phyloP scores from a whole-genome alignment of 2,888 invertebrate species.

The Synanthedon andrenaeformis region DNA sequence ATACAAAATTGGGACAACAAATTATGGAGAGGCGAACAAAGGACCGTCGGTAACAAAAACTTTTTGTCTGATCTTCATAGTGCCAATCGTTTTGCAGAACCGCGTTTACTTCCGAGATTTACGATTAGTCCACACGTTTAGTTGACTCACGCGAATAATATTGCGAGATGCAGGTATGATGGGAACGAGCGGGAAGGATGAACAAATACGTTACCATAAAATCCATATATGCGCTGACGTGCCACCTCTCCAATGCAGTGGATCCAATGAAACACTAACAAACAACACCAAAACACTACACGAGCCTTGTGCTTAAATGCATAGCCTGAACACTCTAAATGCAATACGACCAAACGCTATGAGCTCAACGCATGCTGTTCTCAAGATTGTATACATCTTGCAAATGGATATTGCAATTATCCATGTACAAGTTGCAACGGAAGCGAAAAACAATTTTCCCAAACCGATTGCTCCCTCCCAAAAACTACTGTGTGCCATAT shows the following conservation, averaged over 20 bases:
- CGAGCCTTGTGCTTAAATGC: slow-evolving; percentile 59
- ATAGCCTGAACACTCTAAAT: slow-evolving; percentile 64
- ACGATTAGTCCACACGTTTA: slow-evolving; percentile 58
- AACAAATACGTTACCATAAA: slow-evolving; percentile 64
- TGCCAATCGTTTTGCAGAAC: slow-evolving; percentile 61
- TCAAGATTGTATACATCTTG: slow-evolving; percentile 54
- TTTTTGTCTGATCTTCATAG: slow-evolving; percentile 40
- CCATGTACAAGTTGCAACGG: slow-evolving; percentile 56
- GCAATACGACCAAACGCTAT: slow-evolving; percentile 65
- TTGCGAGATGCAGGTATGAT: slow-evolving; percentile 42
- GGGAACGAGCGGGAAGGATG: slow-evolving; percentile 54
- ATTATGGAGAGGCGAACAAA: slow-evolving; percentile 34
- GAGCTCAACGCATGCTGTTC: slow-evolving; percentile 66
- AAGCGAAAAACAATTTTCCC: slow-evolving; percentile 49
- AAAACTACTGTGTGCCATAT: slow-evolving; percentile 59
- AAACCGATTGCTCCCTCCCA: slow-evolving; percentile 65
- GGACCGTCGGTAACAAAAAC: no score
- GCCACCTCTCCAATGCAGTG: slow-evolving; percentile 70
- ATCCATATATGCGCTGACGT: slow-evolving; percentile 57
- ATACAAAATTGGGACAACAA: slow-evolving; percentile 59
- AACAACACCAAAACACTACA: slow-evolving; percentile 67
- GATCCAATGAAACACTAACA: slow-evolving; percentile 55
- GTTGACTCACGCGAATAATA: slow-evolving; percentile 41
- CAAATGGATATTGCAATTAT: slow-evolving; percentile 47
- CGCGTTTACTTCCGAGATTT: slow-evolving; percentile 41